Percentiles rank a stretch among this genome's conserved stretches.
Evolutionary conservation across 2,797 vertebrate genomes (phyloP).

Genomic region (Coracias cyanogaster): DNA sequence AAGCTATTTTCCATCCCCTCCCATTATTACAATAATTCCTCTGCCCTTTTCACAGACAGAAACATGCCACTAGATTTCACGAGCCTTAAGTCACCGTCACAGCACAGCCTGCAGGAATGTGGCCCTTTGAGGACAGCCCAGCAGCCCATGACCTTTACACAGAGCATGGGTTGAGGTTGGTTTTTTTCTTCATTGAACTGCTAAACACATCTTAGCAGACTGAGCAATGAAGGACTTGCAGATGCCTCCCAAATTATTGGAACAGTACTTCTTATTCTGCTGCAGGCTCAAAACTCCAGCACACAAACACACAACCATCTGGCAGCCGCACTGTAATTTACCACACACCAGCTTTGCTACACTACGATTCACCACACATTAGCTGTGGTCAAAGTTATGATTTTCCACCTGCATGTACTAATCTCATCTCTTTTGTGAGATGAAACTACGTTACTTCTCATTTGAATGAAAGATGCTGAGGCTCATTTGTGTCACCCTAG

Average conservation of each 20-base stretch:
- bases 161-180: neutral
- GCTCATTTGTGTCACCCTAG: neutral
- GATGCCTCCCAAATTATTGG: neutral
- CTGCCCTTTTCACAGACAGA: neutral
- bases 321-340: neutral
- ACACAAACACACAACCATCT: neutral
- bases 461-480: neutral
- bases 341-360: neutral
- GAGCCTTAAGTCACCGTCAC: neutral
- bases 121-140: neutral
- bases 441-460: neutral
- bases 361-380: neutral
- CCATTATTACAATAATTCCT: neutral
- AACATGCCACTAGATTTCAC: neutral
- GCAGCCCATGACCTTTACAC: neutral
- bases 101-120: neutral
- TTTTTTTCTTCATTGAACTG: neutral
- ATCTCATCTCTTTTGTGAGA: neutral
- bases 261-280: neutral
- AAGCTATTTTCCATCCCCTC: neutral
- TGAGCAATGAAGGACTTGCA: neutral
- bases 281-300: neutral
- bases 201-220: neutral
- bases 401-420: neutral
- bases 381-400: neutral